A percentile compares a stretch with the other conserved stretches of the same genome.
Evolutionary conservation across 2,797 vertebrate genomes (phyloP).

Genomic region (Siniperca scherzeri): DNA sequence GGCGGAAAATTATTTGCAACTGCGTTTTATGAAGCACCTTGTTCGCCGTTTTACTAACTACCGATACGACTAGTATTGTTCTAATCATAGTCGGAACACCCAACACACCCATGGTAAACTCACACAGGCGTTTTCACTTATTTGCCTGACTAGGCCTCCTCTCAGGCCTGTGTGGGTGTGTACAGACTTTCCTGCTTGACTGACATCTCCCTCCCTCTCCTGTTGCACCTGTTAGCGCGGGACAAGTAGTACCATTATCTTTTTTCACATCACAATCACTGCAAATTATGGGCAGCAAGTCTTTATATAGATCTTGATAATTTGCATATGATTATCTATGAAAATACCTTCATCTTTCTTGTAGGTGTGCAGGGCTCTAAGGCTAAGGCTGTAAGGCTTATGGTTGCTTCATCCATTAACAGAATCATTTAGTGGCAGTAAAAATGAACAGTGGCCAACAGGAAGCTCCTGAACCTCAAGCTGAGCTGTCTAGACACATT

Average conservation of each 20-base stretch:
- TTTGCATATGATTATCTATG: neutral
- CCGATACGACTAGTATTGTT: neutral
- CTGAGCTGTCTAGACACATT: neutral
- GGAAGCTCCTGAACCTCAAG: neutral
- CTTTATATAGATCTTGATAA: neutral
- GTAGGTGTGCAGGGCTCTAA: neutral
- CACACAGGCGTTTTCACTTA: neutral
- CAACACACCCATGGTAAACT: neutral
- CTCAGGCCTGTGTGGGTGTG: neutral
- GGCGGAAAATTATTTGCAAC: neutral
- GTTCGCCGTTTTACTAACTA: neutral
- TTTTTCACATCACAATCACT: neutral
- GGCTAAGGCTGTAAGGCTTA: neutral
- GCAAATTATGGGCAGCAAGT: neutral
- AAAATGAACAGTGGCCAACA: neutral
- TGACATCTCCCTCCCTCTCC: neutral
- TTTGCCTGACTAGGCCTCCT: neutral
- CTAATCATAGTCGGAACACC: too few relatives aligned
- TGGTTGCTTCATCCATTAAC: neutral
- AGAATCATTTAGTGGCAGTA: neutral
- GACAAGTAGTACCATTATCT: neutral
- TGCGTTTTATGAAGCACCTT: neutral
- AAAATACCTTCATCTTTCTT: neutral
- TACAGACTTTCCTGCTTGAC: neutral
- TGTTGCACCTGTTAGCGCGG: neutral